Evolutionary conservation across 2,888 invertebrate genomes (phyloP), one percentile per base, ranked within the genome.

Genomic region (Andrena chrysosceles): DNA sequence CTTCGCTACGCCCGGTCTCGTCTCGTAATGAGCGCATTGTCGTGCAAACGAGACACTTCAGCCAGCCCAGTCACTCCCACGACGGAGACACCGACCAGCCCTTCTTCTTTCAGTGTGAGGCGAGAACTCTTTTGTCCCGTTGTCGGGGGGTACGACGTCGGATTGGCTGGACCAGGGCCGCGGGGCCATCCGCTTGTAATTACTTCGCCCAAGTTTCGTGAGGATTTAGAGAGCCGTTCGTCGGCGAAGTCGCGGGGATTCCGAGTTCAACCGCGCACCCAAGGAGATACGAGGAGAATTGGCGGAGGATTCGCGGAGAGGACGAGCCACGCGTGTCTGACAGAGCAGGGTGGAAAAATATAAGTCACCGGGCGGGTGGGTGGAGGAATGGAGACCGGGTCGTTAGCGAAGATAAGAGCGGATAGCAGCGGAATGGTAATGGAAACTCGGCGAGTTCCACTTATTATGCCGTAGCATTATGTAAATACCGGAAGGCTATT

Each of bases 401-500:
- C 90, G 91, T 92, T 91, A 92, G 86, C 81, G 79, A 77, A 91
- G 90, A 89, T 91, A 92, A 91, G 89, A 86, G 89, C 81, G 86
- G 85, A 88, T 87, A 88, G 85, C 84, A 67, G 83, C 73, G 85
- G 83, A 91, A 91, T 87, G 89, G 89, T 91, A 90, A 91, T 91
- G 89, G 90, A 91, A 91, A 91, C 89, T 91, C 88, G 85, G 84
- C 87, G 89, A 92, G 90, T 91, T 91, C 89, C 88, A 92, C 92
- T 93, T 92, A 92, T 92, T 93, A 92, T 92, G 84, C 89, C 90
- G 89, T 87, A 86, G 90, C 89, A 93, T 93, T 93, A 93, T 93
- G 93, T 92, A 93, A 93, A 93, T 93, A 93, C 92, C 91, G 91
- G 90, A 91, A 92, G 91, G 87, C 92, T 90, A 93, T 93, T 93